Evolutionary conservation across 2,888 invertebrate genomes (phyloP), one percentile per base, ranked within the genome.

Genomic region (Yponomeuta malinellus): DNA sequence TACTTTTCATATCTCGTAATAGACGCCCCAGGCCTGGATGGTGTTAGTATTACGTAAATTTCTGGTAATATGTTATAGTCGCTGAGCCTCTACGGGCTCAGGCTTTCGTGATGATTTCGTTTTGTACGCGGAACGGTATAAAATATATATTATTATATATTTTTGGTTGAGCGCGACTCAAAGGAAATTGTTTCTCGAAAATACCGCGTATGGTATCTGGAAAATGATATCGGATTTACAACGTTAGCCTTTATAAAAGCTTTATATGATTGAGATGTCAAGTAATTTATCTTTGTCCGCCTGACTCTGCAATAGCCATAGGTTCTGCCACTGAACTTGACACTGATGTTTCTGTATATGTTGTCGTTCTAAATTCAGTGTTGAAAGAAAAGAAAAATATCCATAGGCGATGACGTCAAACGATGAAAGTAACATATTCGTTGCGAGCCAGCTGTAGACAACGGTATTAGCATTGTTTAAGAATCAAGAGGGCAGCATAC

Each of bases 1-100:
- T 88, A 89, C 86, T 88, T 89, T 88, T 87, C 86, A 86, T 88
- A 89, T 89, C 87, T 84, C 82, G 77, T 85, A 84, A 86, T 85
- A 86, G 83, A 83, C 83, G 85, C 84, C 82, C 81, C 80, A 80
- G 82, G 83, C 81, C 77, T 75, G 76, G 83, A 84, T 81, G 81
- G 84, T 85, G 85, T 88, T 87, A 84, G 89, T 84, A 84, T 86
- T 83, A 89, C 84, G 85, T 81, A 85, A 86, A 85, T 86, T 88
- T 85, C 75, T 78, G 76, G 83, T 87, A 85, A 87, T 88, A 85
- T 83, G 84, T 86, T 84, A 84, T 83, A 83, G 79, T 78, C 77
- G 76, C 78, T 77, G 78, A 80, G 78, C 76, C 75, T 74, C 74
- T 74, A 74, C 52, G 15, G 73, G 70, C 73, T 77, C 78, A 78